Evolutionary conservation across 2,888 invertebrate species (phyloP).

Genomic region (Mamestra brassicae): DNA sequence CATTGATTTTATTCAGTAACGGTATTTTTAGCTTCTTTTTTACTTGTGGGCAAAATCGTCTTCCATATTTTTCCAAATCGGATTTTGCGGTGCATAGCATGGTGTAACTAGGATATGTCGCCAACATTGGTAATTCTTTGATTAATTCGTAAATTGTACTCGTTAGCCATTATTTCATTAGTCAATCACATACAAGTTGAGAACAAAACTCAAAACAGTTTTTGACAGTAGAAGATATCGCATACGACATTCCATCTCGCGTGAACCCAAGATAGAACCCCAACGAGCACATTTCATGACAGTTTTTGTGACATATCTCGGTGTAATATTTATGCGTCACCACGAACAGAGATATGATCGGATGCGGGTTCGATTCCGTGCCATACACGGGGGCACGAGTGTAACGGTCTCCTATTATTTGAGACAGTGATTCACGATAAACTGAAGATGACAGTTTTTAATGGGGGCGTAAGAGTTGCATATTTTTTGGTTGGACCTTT

Average conservation of each 20-base stretch:
- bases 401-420: slow-evolving; percentile 74
- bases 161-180: no score
- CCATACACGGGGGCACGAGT: slow-evolving; percentile 66
- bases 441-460: slow-evolving; percentile 46
- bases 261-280: slow-evolving; percentile 70
- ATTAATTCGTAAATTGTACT: neutral
- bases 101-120: no score
- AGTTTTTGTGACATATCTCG: slow-evolving; percentile 67
- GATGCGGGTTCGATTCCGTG: slow-evolving; percentile 84
- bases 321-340: slow-evolving; percentile 82
- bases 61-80: no score
- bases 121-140: neutral
- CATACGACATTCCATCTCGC: slow-evolving; percentile 47
- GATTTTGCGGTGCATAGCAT: no score
- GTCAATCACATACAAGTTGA: neutral
- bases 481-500: neutral
- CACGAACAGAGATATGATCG: slow-evolving; percentile 87
- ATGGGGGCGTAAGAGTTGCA: slow-evolving; percentile 33
- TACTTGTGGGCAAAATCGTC: no score
- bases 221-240: neutral
- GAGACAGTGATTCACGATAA: slow-evolving; percentile 55
- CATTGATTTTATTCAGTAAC: neutral
- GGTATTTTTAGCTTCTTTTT: neutral
- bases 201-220: neutral
- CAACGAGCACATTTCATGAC: slow-evolving; percentile 58